Conservation (phyloP, 1,140 invertebrate species). For the Lerema accius region DNA sequence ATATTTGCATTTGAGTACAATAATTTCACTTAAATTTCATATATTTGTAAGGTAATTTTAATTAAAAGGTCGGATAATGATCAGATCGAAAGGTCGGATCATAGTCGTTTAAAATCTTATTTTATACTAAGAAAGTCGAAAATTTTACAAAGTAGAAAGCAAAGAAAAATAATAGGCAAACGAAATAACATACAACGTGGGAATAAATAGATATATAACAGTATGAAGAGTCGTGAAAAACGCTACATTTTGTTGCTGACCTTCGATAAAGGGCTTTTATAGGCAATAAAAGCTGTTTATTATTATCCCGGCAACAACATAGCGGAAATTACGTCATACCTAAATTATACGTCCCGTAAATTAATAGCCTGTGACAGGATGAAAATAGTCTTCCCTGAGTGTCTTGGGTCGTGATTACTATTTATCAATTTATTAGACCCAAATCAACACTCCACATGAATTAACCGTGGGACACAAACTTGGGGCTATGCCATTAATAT, state of each 20-base stretch:
- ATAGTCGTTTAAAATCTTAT: too few species aligned
- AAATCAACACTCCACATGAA: constrained; percentile 23
- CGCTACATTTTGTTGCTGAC: background rate
- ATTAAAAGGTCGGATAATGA: too few species aligned
- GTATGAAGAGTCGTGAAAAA: background rate
- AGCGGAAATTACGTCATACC: background rate
- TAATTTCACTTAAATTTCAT: too few species aligned
- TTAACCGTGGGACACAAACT: constrained; percentile 27
- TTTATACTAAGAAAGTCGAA: too few species aligned
- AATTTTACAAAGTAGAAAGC: too few species aligned
- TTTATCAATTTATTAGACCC: constrained; percentile 37
- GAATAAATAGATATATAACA: too few species aligned
- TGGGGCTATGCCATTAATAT: constrained; percentile 39
- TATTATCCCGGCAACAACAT: background rate
- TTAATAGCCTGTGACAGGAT: constrained; percentile 16
- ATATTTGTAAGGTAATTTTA: too few species aligned
- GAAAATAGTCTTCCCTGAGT: constrained; percentile 1
- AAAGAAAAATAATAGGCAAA: too few species aligned
- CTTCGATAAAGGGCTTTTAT: background rate
- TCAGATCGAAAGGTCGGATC: too few species aligned
- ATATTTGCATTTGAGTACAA: too few species aligned
- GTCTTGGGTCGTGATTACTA: constrained; percentile 12
- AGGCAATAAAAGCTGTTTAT: background rate
- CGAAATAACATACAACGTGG: too few species aligned
- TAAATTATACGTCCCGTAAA: constrained; percentile 10